Evolutionary conservation across 2,888 invertebrate species (phyloP).

Genomic region (Diarsia rubi): DNA sequence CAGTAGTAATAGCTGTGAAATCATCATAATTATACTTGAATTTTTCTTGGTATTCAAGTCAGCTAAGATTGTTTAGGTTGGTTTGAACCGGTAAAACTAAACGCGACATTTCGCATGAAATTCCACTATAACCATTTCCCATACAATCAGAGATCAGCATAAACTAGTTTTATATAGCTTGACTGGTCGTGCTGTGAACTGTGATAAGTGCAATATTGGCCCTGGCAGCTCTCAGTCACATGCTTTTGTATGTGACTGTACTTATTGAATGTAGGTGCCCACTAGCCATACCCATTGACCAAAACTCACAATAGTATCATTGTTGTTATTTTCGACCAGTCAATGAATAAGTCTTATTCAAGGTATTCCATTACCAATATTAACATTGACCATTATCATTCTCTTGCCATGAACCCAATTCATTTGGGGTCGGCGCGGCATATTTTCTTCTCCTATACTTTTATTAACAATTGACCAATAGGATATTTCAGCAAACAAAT

Average conservation of each 20-base stretch:
- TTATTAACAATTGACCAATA: not conserved
- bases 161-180: too few species aligned
- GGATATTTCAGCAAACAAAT: too few species aligned
- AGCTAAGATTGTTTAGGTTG: not conserved
- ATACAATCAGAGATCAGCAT: too few species aligned
- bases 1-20: not conserved
- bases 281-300: not conserved
- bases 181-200: too few species aligned
- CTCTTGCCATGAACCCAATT: too few species aligned
- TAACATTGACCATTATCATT: too few species aligned
- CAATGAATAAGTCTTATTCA: not conserved
- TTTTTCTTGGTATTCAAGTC: not conserved
- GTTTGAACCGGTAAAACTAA: not conserved
- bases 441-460: too few species aligned
- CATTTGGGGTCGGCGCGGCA: too few species aligned
- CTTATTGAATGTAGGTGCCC: too few species aligned
- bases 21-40: not conserved
- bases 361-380: slow-evolving; percentile 11
- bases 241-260: not conserved
- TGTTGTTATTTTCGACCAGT: not conserved
- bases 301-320: not conserved
- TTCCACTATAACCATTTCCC: too few species aligned
- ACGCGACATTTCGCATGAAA: not conserved
- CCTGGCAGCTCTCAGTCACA: too few species aligned
- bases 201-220: too few species aligned